Evolutionary conservation across 2,888 invertebrate genomes (phyloP).

Genomic region (Cephus nigrinus): DNA sequence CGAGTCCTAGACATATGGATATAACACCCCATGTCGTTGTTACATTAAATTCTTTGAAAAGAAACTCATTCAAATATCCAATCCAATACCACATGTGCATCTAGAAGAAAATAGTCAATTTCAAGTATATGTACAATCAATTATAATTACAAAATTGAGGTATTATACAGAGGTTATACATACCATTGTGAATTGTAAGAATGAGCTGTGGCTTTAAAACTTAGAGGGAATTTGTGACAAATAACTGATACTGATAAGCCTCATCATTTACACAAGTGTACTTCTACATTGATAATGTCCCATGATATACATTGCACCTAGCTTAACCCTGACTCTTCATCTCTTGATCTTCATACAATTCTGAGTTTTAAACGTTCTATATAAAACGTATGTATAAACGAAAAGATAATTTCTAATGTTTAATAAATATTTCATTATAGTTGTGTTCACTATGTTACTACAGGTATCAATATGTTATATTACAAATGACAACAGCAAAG

Average conservation of each 20-base stretch:
- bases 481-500: too few relatives aligned
- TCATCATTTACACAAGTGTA: slow-evolving; percentile 14
- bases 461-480: too few relatives aligned
- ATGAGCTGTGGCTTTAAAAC: background rate
- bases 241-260: slow-evolving; percentile 11
- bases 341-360: too few relatives aligned
- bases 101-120: slow-evolving; percentile 30
- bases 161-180: too few relatives aligned
- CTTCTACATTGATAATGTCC: slow-evolving; percentile 8
- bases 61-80: slow-evolving; percentile 73
- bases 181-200: too few relatives aligned
- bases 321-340: background rate
- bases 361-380: too few relatives aligned
- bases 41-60: slow-evolving; percentile 74
- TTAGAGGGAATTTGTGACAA: background rate
- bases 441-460: too few relatives aligned
- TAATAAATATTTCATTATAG: too few relatives aligned
- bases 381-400: too few relatives aligned
- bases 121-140: too few relatives aligned
- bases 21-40: slow-evolving; percentile 67
- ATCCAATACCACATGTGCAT: slow-evolving; percentile 80
- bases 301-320: background rate
- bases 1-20: slow-evolving; percentile 72
- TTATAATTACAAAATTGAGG: too few relatives aligned
- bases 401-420: too few relatives aligned